These are phyloP conservation scores for Trigoniulus corallinus DNA, from an alignment of 1,140 invertebrate genomes.

Conservation along the genomic window DNA sequence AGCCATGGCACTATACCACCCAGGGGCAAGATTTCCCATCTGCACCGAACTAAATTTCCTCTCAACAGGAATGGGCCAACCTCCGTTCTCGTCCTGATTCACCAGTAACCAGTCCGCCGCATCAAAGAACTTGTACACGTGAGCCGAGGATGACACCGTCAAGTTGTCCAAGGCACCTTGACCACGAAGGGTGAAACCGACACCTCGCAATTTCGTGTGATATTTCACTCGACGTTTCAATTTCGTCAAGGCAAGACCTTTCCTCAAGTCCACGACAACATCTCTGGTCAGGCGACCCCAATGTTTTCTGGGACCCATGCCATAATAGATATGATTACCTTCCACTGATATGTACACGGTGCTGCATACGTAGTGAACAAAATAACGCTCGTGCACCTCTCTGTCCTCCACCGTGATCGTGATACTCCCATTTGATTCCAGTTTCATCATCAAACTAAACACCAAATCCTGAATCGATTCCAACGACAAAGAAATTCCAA, in stretches of 20 bases:
- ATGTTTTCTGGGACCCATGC: conserved; percentile 47
- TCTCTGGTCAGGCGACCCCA: conserved; percentile 77
- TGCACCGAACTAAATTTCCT: conserved; percentile 48
- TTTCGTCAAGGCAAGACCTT: conserved; percentile 46
- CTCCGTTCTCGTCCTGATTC: conserved; percentile 69
- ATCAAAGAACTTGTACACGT: conserved; percentile 76
- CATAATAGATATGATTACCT: conserved; percentile 67
- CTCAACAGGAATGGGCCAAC: conserved; percentile 74
- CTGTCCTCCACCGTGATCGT: conserved; percentile 57
- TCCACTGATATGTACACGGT: conserved; percentile 50
- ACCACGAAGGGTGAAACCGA: conserved; percentile 49
- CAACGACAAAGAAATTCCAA: conserved; percentile 47
- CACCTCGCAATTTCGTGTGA: conserved; percentile 54
- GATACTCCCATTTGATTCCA: conserved; percentile 59
- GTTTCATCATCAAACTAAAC: conserved; percentile 49
- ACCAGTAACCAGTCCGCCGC: conserved; percentile 83
- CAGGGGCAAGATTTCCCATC: conserved; percentile 59
- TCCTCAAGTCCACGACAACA: conserved; percentile 77
- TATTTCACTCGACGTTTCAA: conserved; percentile 50
- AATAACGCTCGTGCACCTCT: conserved; percentile 55
- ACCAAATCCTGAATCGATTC: conserved; percentile 39
- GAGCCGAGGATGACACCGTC: conserved; percentile 60
- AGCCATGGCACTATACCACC: conserved; percentile 95
- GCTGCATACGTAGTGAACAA: conserved; percentile 64
- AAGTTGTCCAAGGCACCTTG: conserved; percentile 63